phyloP scores from a whole-genome alignment of 1,140 invertebrate genomes.

The Vanessa atalanta region DNA sequence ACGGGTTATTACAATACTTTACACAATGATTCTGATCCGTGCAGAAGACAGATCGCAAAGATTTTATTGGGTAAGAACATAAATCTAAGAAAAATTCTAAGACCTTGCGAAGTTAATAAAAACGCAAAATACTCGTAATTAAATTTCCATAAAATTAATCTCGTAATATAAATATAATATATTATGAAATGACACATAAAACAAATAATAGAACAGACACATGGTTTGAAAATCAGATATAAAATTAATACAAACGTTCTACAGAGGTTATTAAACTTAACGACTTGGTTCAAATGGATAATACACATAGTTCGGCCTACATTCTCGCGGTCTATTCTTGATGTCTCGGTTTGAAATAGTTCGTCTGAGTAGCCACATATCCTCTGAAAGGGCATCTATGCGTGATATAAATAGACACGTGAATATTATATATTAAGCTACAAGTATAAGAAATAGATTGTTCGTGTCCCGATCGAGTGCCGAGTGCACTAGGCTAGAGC shows the following conservation, averaged over 20 bases:
- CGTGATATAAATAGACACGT: neutral
- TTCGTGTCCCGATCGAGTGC: neutral
- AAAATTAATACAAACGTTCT: slow-evolving; percentile 24
- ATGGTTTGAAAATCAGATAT: neutral
- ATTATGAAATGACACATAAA: too few relatives aligned
- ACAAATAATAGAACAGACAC: too few relatives aligned
- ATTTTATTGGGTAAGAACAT: too few relatives aligned
- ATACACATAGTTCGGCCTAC: slow-evolving; percentile 18
- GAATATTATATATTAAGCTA: neutral
- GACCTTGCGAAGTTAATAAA: too few relatives aligned
- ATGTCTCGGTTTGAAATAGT: slow-evolving; percentile 3
- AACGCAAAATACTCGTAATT: too few relatives aligned
- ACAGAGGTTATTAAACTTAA: slow-evolving; percentile 27
- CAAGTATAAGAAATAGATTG: neutral
- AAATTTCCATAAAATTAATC: too few relatives aligned
- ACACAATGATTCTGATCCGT: too few relatives aligned
- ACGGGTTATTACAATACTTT: too few relatives aligned
- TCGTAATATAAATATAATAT: too few relatives aligned
- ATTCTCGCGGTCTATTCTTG: slow-evolving; percentile 7
- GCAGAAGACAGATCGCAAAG: too few relatives aligned
- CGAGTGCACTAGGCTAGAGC: too few relatives aligned
- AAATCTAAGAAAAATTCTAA: too few relatives aligned
- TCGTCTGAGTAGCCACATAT: neutral
- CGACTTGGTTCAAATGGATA: slow-evolving; percentile 11
- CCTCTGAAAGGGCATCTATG: neutral